Evolutionary conservation across 2,888 invertebrate species (phyloP), one percentile per base, ranked within the genome.

Genomic region (Salticus scenicus): DNA sequence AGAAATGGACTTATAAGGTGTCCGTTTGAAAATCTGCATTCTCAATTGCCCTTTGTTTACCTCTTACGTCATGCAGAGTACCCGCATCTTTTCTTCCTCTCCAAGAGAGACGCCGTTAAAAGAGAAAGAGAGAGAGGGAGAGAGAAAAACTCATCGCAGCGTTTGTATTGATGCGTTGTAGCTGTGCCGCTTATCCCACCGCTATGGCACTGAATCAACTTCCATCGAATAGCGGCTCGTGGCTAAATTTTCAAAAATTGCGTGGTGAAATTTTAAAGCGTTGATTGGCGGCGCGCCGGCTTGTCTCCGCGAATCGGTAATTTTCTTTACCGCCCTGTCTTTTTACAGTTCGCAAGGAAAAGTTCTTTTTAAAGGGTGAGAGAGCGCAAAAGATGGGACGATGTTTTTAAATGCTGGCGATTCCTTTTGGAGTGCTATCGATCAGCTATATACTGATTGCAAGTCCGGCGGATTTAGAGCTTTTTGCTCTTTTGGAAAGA

Each of bases 221-320:
- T 85, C 84, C 66, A 84, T 77, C 83, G 83, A 84, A 84, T 84
- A 72, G 83, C 77, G 83, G 67, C 83, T 84, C 83, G 83, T 67
- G 83, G 83, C 72, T 41, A 77, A 84, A 84, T 77, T 83, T 84
- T 84, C 73, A 84, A 84, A 84, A 84, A 84, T 84, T 77, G 77
- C 77, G 83, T 84, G 73, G 83, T 84, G 83, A 84, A 84, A 84
- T 84, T 84, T 84, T 84, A 84, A 84, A 84, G 83, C 77, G 77
- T 84, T 84, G 83, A 84, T 84, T 84, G 83, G 83, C 82, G 82
- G 82, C 82, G 76, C 72, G 76, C 37, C 83, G 67, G 24, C 30
- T 37, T 67, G 72, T 71, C 83, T 72, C 83, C 67, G 51, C 83
- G 83, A 84, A 84, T 84, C 72, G 83, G 57, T 77, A 67, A 77